Evolutionary conservation across 2,888 invertebrate genomes (phyloP).

Genomic region (Amphipyra tragopoginis): DNA sequence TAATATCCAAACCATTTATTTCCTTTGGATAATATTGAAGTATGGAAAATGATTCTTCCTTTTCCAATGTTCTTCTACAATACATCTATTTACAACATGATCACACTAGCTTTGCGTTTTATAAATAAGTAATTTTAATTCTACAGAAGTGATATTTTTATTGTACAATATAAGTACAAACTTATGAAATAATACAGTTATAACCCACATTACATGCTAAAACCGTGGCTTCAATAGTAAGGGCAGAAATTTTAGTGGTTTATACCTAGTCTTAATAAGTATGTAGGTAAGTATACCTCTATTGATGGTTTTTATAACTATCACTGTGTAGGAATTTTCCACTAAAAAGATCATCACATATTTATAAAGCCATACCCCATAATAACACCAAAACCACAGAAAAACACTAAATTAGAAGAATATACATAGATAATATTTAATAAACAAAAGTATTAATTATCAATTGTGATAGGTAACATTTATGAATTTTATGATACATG

Average conservation of each 20-base stretch:
- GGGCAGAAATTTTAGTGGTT: conserved; percentile 7
- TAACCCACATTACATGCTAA: conserved; percentile 25
- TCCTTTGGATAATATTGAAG: conserved; percentile 70
- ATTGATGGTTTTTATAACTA: not conserved
- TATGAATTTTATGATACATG: not conserved
- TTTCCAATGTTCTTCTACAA: conserved; percentile 62
- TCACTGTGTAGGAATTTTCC: no score
- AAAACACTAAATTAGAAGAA: conserved; percentile 35
- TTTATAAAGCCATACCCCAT: conserved; percentile 6
- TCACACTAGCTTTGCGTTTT: conserved; percentile 65
- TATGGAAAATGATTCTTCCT: conserved; percentile 66
- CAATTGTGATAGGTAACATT: conserved; percentile 4
- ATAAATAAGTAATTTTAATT: conserved; percentile 57
- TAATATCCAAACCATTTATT: conserved; percentile 74
- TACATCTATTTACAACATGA: conserved; percentile 65
- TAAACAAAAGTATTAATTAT: conserved; percentile 8
- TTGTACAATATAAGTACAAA: conserved; percentile 57
- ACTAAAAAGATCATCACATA: no score
- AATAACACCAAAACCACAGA: conserved; percentile 40
- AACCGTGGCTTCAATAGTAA: conserved; percentile 22
- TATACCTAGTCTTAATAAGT: not conserved
- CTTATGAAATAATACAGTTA: conserved; percentile 41
- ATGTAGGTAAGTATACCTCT: conserved; percentile 7
- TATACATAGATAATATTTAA: conserved; percentile 32
- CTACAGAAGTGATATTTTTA: conserved; percentile 50